Conservation (phyloP, 2,113 vertebrate genomes). For the Lagopus muta region DNA sequence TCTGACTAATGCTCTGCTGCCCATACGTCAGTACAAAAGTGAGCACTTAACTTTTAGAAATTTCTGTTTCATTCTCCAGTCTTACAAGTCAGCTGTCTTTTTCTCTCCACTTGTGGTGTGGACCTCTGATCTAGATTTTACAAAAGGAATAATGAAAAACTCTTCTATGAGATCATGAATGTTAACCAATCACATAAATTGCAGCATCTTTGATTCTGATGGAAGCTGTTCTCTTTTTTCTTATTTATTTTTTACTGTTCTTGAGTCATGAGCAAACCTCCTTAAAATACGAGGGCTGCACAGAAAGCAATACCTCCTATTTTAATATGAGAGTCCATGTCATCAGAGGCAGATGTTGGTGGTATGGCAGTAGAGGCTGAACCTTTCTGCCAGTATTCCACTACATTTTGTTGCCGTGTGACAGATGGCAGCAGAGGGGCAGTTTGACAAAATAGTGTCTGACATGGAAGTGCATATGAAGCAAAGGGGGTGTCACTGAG, state of each 20-base stretch:
- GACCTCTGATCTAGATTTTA: neutral
- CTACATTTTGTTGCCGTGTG: neutral
- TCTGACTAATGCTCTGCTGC: conserved; percentile 19
- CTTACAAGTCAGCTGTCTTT: neutral
- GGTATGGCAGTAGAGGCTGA: neutral
- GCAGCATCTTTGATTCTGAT: neutral
- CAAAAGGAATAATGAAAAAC: neutral
- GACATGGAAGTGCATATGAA: neutral
- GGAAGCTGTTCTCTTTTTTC: neutral
- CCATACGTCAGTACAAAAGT: neutral
- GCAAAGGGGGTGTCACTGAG: neutral
- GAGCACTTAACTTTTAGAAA: neutral
- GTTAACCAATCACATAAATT: neutral
- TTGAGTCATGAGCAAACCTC: neutral
- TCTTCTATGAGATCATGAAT: neutral
- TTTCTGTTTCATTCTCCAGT: neutral
- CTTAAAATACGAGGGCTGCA: neutral
- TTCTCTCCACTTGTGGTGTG: neutral
- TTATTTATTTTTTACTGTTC: neutral
- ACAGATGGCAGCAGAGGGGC: neutral
- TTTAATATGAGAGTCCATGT: neutral
- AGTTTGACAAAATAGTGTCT: neutral
- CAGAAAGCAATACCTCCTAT: neutral
- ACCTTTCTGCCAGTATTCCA: neutral
- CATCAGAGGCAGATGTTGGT: neutral